Evolutionary conservation across 2,888 invertebrate species (phyloP).

Genomic region (Pardosa pseudoannulata): DNA sequence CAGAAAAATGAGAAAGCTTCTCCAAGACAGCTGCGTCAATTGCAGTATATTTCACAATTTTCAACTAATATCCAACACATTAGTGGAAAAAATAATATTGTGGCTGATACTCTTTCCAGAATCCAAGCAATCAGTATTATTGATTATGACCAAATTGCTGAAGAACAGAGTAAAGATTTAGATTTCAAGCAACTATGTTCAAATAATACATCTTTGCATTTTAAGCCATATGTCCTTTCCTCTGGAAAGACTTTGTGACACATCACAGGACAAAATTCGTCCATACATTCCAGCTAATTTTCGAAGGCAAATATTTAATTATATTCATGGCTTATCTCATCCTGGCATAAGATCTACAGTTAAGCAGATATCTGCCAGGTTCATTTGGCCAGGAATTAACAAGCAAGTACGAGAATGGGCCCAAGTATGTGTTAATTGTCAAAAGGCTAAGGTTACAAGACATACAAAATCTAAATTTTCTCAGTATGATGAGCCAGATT

Average conservation of each 20-base stretch:
- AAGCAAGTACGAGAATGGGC: not conserved
- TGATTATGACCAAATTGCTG: not conserved
- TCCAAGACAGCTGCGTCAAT: constrained; percentile 76
- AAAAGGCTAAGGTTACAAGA: not conserved
- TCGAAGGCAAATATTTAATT: constrained; percentile 1
- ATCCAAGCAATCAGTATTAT: not conserved
- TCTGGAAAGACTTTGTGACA: constrained; percentile 8
- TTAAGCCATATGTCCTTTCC: no score
- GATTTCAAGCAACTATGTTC: not conserved
- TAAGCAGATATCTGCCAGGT: no score
- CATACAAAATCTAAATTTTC: not conserved
- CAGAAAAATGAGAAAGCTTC: constrained; percentile 60
- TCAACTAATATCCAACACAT: constrained; percentile 77
- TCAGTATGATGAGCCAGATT: not conserved
- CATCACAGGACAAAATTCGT: constrained; percentile 5
- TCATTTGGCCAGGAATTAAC: not conserved
- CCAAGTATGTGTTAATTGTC: not conserved
- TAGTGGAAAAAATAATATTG: constrained; percentile 19
- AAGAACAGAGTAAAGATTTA: not conserved
- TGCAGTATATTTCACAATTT: constrained; percentile 76
- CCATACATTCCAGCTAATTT: constrained; percentile 18
- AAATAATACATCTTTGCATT: not conserved
- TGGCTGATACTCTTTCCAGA: constrained; percentile 44
- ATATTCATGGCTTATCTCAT: no score
- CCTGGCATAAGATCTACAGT: no score